Evolutionary conservation across 2,797 vertebrate genomes (phyloP), one percentile per base, ranked within the genome.

Genomic region (Paguma larvata): DNA sequence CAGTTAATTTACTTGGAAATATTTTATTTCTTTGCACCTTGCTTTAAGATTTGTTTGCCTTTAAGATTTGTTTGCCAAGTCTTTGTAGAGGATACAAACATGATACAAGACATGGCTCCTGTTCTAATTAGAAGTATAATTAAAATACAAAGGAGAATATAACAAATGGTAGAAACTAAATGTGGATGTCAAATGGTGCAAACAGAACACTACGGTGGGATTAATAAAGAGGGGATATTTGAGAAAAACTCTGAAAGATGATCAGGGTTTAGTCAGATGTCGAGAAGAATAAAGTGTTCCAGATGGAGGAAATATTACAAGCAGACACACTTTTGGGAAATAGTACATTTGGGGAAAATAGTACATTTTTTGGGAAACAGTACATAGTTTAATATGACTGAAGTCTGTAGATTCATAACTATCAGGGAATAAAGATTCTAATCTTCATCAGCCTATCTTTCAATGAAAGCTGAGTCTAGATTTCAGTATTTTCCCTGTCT

Each of bases 1-100:
- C 7, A 70, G 30, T 86, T 83, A 78, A 65, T 78, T 87, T 86
- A 78, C 38, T n/a, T 87, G 59, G 46, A 97, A 91, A 87, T 9
- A 78, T 65, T 73, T 77, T 44, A 68, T 70, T 30, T 79, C 62
- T 59, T 62, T 70, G 10, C 7, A 38, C 56, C 32, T 89, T 92
- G 48, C 41, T 77, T 94, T 89, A 75, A 51, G 23, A 62, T 86
- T 92, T 93, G 27, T 79, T 94, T 62, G 56, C 56, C 56, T 59
- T 59, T 53, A 53, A 53, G 16, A 53, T 4, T 53, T 27, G 25
- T 27, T 73, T 82, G 51, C 63, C 51, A 70, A 0, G 11, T 46
- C 46, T 46, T 46, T 46, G 46, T 46, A 9, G 34, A 93, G 51
- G 44, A 63, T 72, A 82, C 21, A 41, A 56, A 87, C 23, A 25